Percentiles rank a stretch among this genome's conserved stretches.
These are phyloP conservation scores for Capitulum mitella DNA, from an alignment of 2,888 invertebrate species.

Conservation along the genomic window DNA sequence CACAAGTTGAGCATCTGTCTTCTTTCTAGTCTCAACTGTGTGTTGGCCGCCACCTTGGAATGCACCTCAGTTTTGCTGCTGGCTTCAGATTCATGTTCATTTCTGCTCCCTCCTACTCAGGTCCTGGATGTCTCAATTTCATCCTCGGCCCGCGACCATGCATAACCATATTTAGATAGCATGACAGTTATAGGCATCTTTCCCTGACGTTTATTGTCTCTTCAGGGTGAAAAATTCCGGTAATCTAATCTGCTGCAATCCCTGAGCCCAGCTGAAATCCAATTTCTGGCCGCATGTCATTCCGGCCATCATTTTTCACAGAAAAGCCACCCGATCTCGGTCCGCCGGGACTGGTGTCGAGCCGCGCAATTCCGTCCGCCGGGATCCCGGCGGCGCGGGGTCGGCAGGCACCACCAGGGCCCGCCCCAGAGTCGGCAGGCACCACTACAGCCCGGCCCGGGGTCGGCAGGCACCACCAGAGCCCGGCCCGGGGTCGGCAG, in stretches of 20 bases:
- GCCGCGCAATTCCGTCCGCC: neutral
- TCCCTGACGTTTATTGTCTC: constrained; percentile 10
- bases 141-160: neutral
- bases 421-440: no score
- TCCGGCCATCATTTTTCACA: constrained; percentile 6
- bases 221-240: constrained; percentile 7
- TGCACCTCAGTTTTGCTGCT: no score
- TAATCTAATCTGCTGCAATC: neutral
- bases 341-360: neutral
- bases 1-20: no score
- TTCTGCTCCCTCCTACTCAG: no score
- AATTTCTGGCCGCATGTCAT: constrained; percentile 22
- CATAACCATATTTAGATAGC: constrained; percentile 13
- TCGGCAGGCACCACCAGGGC: neutral
- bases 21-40: no score
- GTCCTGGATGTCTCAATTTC: neutral
- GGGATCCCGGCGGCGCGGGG: neutral
- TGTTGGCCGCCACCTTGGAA: no score
- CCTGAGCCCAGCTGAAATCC: constrained; percentile 6
- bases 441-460: no score
- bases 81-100: no score
- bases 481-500: no score
- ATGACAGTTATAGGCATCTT: constrained; percentile 18
- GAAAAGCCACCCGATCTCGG: neutral
- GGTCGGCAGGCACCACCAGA: no score